A percentile compares a stretch with the other conserved stretches of the same genome.
Conservation (phyloP, 2,113 vertebrate genomes). For the Hyperopisus bebe region DNA sequence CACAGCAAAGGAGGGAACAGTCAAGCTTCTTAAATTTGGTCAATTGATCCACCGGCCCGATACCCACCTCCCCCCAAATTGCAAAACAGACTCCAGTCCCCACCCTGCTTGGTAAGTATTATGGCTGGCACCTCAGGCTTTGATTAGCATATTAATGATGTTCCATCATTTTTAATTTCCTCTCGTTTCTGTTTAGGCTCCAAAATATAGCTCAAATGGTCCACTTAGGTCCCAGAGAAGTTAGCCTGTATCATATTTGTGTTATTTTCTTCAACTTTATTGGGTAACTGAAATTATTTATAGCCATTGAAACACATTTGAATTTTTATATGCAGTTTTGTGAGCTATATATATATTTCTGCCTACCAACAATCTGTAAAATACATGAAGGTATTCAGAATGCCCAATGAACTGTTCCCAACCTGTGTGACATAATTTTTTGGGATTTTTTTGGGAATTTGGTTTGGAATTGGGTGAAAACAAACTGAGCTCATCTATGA, state of each 20-base stretch:
- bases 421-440: background rate
- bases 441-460: background rate
- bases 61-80: background rate
- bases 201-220: background rate
- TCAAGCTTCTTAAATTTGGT: background rate
- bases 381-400: background rate
- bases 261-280: background rate
- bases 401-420: background rate
- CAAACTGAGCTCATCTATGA: background rate
- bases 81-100: background rate
- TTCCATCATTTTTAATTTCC: background rate
- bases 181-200: background rate
- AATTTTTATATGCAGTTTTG: background rate
- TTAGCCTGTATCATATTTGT: background rate
- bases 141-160: background rate
- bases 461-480: background rate
- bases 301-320: background rate
- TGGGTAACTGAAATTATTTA: background rate
- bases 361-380: background rate
- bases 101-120: background rate
- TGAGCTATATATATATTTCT: background rate
- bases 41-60: background rate
- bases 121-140: background rate
- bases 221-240: background rate
- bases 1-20: background rate